phyloP scores from a whole-genome alignment of 1,140 invertebrate species.

The Drosophila trapezifrons region DNA sequence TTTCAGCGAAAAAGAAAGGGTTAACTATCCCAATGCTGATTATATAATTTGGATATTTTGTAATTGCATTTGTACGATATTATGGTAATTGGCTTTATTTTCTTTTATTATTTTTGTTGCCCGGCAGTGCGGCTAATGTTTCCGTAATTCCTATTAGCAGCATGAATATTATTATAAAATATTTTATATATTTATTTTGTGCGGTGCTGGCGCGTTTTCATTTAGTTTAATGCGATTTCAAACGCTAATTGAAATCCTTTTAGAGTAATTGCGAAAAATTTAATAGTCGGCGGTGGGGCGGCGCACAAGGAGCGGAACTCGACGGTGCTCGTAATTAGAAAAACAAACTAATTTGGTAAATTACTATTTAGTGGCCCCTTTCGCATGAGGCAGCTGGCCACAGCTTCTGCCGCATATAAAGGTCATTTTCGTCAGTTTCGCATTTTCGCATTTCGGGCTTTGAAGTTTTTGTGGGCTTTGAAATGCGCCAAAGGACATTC shows the following conservation, averaged over 20 bases:
- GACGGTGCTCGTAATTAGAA: slow-evolving; percentile 53
- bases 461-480: slow-evolving; percentile 73
- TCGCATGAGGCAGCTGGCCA: slow-evolving; percentile 51
- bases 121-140: slow-evolving; percentile 28
- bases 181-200: slow-evolving; percentile 27
- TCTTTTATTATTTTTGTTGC: slow-evolving; percentile 8
- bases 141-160: slow-evolving; percentile 46
- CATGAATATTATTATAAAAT: slow-evolving; percentile 44
- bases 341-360: slow-evolving; percentile 81
- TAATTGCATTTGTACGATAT: slow-evolving; percentile 70
- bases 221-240: slow-evolving; percentile 61
- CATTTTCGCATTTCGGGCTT: slow-evolving; percentile 41
- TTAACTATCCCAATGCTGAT: slow-evolving; percentile 6
- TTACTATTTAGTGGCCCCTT: slow-evolving; percentile 76
- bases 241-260: slow-evolving; percentile 78
- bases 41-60: slow-evolving; percentile 54
- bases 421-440: slow-evolving; percentile 55
- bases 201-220: slow-evolving; percentile 44
- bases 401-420: slow-evolving; percentile 65
- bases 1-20: slow-evolving; percentile 4
- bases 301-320: slow-evolving; percentile 15
- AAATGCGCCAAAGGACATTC: slow-evolving; percentile 79
- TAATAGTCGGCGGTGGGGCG: slow-evolving; percentile 43
- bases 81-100: slow-evolving; percentile 62
- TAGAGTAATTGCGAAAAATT: slow-evolving; percentile 74